Evolutionary conservation across 2,113 vertebrate genomes (phyloP).

Genomic region (Phasianus colchicus): DNA sequence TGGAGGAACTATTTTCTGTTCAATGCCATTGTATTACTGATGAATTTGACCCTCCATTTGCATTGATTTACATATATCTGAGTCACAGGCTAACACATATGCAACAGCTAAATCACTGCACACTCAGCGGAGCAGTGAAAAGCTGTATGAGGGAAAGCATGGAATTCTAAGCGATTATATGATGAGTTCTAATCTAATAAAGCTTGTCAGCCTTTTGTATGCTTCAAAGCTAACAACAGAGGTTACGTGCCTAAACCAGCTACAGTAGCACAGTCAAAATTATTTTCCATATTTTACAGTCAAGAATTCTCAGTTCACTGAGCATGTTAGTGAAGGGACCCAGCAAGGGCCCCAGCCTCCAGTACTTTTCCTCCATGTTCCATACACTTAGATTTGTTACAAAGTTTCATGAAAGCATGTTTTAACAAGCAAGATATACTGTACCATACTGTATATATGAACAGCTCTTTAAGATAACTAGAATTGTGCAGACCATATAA

Average conservation of each 20-base stretch:
- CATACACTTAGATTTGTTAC: conserved; percentile 52
- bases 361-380: conserved; percentile 42
- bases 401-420: conserved; percentile 60
- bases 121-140: background rate
- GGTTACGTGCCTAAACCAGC: background rate
- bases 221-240: background rate
- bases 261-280: background rate
- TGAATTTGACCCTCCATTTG: conserved; percentile 15
- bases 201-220: background rate
- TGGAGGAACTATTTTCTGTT: background rate
- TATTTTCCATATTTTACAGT: background rate
- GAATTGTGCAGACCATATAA: conserved; percentile 61
- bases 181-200: conserved; percentile 3
- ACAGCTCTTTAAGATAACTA: conserved; percentile 70
- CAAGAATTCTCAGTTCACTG: conserved; percentile 21
- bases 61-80: background rate
- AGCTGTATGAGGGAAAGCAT: conserved; percentile 6
- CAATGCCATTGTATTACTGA: background rate
- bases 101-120: background rate
- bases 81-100: background rate
- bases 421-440: conserved; percentile 67
- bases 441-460: conserved; percentile 63
- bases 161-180: conserved; percentile 4
- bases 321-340: background rate
- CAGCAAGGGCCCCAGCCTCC: conserved; percentile 19